A percentile compares a stretch with the other conserved stretches of the same genome.
Conservation (phyloP, 1,140 invertebrate genomes). For the Colletes latitarsis region DNA sequence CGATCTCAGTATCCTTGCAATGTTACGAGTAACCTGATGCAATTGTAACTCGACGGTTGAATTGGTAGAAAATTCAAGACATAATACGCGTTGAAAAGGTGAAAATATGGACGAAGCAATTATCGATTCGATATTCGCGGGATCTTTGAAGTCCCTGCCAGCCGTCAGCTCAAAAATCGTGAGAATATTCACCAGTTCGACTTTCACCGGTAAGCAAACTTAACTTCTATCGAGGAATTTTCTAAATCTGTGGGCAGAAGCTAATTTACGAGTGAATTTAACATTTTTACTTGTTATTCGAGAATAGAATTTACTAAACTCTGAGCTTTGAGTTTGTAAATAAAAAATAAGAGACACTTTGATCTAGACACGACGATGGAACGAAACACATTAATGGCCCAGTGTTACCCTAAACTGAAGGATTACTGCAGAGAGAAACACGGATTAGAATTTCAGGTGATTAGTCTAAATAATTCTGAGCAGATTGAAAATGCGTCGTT, state of each 20-base stretch:
- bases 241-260: too few relatives aligned
- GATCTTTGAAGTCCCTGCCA: constrained; percentile 93
- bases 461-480: not conserved
- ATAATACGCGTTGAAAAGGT: not conserved
- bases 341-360: not conserved
- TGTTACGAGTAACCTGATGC: constrained; percentile 23
- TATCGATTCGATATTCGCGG: constrained; percentile 94
- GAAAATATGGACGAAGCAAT: constrained; percentile 92
- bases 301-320: too few relatives aligned
- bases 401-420: constrained; percentile 98
- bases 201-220: constrained; percentile 93
- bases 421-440: constrained; percentile 98
- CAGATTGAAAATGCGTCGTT: not conserved
- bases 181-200: constrained; percentile 98
- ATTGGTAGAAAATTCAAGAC: too few relatives aligned
- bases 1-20: constrained; percentile 41
- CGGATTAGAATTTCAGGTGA: constrained; percentile 98
- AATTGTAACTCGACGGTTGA: not conserved
- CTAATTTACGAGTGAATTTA: too few relatives aligned
- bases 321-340: too few relatives aligned
- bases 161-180: constrained; percentile 99
- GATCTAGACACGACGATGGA: constrained; percentile 96
- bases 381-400: constrained; percentile 98
- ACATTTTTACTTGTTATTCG: too few relatives aligned
- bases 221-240: too few relatives aligned